These are phyloP conservation scores for Galago senegalensis DNA, from an alignment of 2,797 vertebrate species.

Conservation along the genomic window DNA sequence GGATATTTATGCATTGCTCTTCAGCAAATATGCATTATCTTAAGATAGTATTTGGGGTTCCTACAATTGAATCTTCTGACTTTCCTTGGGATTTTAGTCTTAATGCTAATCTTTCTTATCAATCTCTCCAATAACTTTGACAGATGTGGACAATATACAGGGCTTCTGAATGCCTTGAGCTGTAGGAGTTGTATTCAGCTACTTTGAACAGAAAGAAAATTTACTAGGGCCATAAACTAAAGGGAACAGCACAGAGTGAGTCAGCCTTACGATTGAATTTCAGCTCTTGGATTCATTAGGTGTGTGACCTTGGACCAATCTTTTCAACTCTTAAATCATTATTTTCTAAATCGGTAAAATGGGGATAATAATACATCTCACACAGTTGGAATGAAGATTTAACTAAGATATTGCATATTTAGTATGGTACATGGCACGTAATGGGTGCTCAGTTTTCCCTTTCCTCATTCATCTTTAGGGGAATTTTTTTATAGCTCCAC, in stretches of 20 bases:
- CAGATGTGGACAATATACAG: neutral
- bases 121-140: constrained; percentile 19
- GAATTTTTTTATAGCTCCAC: neutral
- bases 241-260: neutral
- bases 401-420: neutral
- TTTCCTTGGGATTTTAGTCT: neutral
- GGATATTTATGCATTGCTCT: constrained; percentile 3
- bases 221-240: neutral
- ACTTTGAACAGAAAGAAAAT: neutral
- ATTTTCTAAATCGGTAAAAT: neutral
- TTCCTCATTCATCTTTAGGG: neutral
- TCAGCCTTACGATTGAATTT: neutral
- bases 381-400: neutral
- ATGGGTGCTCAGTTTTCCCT: neutral
- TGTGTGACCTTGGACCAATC: neutral
- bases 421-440: neutral
- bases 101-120: constrained; percentile 25
- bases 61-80: neutral
- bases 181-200: neutral
- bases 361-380: neutral
- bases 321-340: neutral
- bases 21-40: neutral
- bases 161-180: neutral
- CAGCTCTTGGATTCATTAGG: neutral
- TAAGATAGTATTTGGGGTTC: neutral